Evolutionary conservation across 2,797 vertebrate species (phyloP).

Genomic region (Enteromius viviparus): DNA sequence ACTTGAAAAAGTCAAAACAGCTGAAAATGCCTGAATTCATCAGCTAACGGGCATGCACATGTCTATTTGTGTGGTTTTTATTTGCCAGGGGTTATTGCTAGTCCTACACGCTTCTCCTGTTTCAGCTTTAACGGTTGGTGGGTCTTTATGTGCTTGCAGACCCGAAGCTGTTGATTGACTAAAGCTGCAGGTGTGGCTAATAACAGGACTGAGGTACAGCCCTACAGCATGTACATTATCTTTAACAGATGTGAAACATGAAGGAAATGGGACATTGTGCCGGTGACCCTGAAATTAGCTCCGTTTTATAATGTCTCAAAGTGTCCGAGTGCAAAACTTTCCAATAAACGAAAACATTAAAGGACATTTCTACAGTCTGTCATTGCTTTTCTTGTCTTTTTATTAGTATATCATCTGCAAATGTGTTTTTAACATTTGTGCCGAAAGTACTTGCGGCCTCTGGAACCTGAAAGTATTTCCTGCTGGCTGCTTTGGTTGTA

Average conservation of each 20-base stretch:
- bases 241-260: conserved; percentile 23
- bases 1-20: neutral
- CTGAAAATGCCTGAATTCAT: neutral
- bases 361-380: conserved; percentile 7
- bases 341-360: conserved; percentile 30
- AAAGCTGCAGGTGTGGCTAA: conserved; percentile 47
- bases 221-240: conserved; percentile 9
- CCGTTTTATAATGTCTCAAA: neutral
- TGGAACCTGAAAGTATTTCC: conserved; percentile 59
- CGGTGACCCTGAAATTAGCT: conserved; percentile 22
- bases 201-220: conserved; percentile 23
- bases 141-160: neutral
- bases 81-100: neutral
- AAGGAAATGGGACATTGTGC: neutral
- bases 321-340: conserved; percentile 7
- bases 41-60: neutral
- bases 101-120: neutral
- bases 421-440: conserved; percentile 61
- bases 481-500: conserved; percentile 38
- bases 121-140: neutral
- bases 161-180: conserved; percentile 32
- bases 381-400: conserved; percentile 25
- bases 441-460: conserved; percentile 55
- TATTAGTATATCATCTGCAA: conserved; percentile 39
- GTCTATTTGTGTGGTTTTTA: conserved; percentile 15